Base-by-base conservation (phyloP, 1,140 invertebrate species). In the Macrobrachium rosenbergii region DNA sequence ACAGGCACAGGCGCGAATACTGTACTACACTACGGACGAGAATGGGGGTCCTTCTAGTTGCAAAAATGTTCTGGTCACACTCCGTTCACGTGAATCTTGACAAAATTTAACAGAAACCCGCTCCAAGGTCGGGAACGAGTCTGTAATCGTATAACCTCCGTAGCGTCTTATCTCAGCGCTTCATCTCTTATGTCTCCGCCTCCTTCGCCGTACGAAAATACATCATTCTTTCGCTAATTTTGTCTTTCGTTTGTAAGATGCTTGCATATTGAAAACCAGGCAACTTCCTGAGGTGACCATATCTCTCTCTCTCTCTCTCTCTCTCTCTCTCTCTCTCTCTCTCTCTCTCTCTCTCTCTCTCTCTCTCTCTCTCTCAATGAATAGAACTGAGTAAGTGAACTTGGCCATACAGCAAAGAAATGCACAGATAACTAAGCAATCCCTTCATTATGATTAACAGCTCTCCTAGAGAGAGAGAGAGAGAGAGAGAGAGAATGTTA, bases 381-480 rank as follows among this genome's bases (percentile, higher is more conserved):
- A 12, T 72, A 23, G 12, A 67, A 67, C n/a, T 21, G 64, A 67
- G 12, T 21, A 23, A 67, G 5, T 21, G 64, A 67, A 23, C n/a
- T n/a, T 21, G 12, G 6, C n/a, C n/a, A n/a, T n/a, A n/a, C n/a
- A 23, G 28, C 7, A 67, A 23, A 67, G 64, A 10, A 23, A 67
- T n/a, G 28, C n/a, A 67, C 7, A 67, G 64, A 67, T n/a, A 67
- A 23, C 6, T n/a, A 67, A 37, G 28, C 28, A 37, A 3, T 37
- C 28, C 28, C 28, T 37, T 37, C 28, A 37, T 1, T 37, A 37
- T 37, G 64, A n/a, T n/a, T n/a, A n/a, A n/a, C n/a, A n/a, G n/a
- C n/a, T n/a, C n/a, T n/a, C n/a, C n/a, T 5, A 67, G 64, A 67
- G 64, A 67, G 64, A 67, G 64, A 67, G 64, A 67, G 28, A 37